Base-by-base conservation (phyloP, 2,113 vertebrate genomes). In the Myanophis thanlyinensis region DNA sequence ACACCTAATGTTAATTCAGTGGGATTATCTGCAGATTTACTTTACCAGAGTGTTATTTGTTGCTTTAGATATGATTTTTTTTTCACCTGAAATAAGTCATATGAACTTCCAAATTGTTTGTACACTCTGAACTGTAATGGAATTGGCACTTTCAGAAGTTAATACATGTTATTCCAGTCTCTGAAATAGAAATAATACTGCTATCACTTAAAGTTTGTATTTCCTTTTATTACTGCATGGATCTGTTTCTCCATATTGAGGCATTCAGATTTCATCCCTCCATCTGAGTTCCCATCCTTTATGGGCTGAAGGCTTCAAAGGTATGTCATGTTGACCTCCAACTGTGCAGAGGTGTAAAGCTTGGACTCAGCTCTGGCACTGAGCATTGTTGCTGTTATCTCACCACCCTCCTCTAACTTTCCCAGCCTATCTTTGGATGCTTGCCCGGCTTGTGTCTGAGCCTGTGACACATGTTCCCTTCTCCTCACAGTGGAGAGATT, bases 341-440 rank as follows among this genome's bases (percentile, higher is more conserved):
- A 49, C 23, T 92, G 52, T n/a, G 13, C 54, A 53, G 23, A 85
- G 53, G 30, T 92, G 73, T 47, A 85, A 48, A 80, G 6, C n/a
- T 48, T 27, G 11, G 91, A 25, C 9, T 92, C 23, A 56, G 52
- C 67, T 54, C 11, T 47, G 22, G 48, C 35, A 51, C 54, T 5
- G 5, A 46, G 54, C 53, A 89, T 91, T 91, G 91, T 91, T 89
- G 89, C 89, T 89, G 90, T 89, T 67, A 56, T 23, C 35, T 92
- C 6, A 5, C 47, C 23, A 44, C 59, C 48, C 87, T 88, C 49
- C 59, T 54, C 15, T 87, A 93, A 89, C 92, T 85, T 92, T 89
- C 87, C 67, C 93, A 88, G 93, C 91, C 93, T 94, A 93, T 94
- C 91, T 96, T 96, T 95, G 95, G 95, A 92, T 87, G 51, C 86